Percentiles rank a stretch among this genome's conserved stretches.
Evolutionary conservation across 2,113 vertebrate species (phyloP).

Genomic region (Myodes glareolus): DNA sequence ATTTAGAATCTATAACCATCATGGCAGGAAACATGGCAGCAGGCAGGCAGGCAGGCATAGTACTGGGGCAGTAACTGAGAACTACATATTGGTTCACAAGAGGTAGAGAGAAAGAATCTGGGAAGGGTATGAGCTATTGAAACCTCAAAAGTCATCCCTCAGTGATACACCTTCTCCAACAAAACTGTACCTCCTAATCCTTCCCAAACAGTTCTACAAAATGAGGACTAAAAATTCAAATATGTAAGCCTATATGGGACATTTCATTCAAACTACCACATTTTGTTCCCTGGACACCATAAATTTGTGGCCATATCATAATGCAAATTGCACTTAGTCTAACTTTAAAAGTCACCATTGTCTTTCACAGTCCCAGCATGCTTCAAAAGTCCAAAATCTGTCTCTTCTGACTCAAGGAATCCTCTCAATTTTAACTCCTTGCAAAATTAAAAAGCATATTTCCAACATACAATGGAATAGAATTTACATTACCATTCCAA

Average conservation of each 20-base stretch:
- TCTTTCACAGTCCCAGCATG: background rate
- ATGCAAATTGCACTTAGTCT: background rate
- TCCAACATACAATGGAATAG: background rate
- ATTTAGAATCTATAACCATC: background rate
- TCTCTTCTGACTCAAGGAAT: background rate
- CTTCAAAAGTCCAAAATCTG: background rate
- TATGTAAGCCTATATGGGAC: background rate
- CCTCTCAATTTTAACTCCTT: background rate
- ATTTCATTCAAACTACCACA: background rate
- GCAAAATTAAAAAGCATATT: background rate
- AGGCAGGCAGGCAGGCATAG: background rate
- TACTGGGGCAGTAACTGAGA: background rate
- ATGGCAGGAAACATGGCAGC: background rate
- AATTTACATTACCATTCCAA: background rate
- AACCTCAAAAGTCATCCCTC: background rate
- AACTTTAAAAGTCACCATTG: background rate
- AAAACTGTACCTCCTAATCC: background rate
- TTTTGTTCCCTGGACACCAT: background rate
- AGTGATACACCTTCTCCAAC: background rate
- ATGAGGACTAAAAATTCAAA: background rate
- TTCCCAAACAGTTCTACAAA: background rate
- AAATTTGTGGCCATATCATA: background rate
- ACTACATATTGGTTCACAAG: background rate
- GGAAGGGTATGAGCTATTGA: background rate
- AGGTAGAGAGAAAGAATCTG: background rate